phyloP scores from a whole-genome alignment of 2,888 invertebrate genomes.

The Ornithoptera priamus region DNA sequence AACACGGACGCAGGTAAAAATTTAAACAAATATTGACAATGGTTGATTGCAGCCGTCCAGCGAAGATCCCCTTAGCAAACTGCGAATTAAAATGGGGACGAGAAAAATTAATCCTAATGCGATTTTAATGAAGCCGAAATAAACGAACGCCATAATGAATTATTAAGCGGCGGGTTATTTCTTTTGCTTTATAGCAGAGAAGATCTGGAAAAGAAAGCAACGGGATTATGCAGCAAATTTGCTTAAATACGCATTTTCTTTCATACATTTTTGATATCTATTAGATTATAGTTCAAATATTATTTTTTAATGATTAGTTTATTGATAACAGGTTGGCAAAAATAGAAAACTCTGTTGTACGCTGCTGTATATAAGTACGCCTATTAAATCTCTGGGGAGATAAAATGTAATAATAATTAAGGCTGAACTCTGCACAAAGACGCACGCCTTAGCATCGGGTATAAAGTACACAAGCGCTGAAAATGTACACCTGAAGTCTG shows the following conservation, averaged over 20 bases:
- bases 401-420: slow-evolving; percentile 77
- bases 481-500: slow-evolving; percentile 79
- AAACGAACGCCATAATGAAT: slow-evolving; percentile 77
- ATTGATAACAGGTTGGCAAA: neutral
- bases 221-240: slow-evolving; percentile 13
- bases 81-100: slow-evolving; percentile 77
- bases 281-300: no score
- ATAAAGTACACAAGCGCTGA: slow-evolving; percentile 77
- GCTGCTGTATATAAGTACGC: slow-evolving; percentile 39
- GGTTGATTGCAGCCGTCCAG: slow-evolving; percentile 74
- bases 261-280: neutral
- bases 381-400: slow-evolving; percentile 57
- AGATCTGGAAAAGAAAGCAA: slow-evolving; percentile 45
- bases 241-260: neutral
- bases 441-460: slow-evolving; percentile 72
- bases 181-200: slow-evolving; percentile 55
- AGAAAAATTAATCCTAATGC: slow-evolving; percentile 81
- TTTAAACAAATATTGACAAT: slow-evolving; percentile 74
- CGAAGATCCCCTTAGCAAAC: slow-evolving; percentile 72
- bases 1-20: slow-evolving; percentile 64
- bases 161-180: slow-evolving; percentile 68
- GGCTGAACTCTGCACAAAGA: slow-evolving; percentile 72
- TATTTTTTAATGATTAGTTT: no score
- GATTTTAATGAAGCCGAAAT: slow-evolving; percentile 79
- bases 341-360: neutral